These are phyloP conservation scores for Aphidius gifuensis DNA, from an alignment of 1,140 invertebrate species.

Conservation along the genomic window DNA sequence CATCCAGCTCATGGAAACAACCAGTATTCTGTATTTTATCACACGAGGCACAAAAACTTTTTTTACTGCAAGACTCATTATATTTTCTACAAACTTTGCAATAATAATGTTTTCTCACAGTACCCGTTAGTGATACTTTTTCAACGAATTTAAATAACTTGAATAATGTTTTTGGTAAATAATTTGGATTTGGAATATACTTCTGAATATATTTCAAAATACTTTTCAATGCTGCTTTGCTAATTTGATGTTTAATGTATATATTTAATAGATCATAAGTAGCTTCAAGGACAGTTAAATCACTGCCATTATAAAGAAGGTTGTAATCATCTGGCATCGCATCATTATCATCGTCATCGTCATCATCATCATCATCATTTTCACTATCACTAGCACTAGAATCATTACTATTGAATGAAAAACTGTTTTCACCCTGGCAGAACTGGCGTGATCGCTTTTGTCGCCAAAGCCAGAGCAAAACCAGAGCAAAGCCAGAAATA, in stretches of 20 bases:
- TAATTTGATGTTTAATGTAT: conserved; percentile 21
- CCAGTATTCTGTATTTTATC: not conserved
- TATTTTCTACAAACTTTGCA: conserved; percentile 23
- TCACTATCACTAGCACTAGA: too few relatives aligned
- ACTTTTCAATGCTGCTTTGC: conserved; percentile 21
- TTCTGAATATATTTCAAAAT: conserved; percentile 16
- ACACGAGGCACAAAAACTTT: conserved; percentile 17
- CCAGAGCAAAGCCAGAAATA: too few relatives aligned
- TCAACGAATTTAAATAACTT: conserved; percentile 24
- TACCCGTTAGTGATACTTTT: conserved; percentile 17
- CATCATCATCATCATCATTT: too few relatives aligned
- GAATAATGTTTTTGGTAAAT: conserved; percentile 22
- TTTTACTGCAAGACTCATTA: conserved; percentile 4
- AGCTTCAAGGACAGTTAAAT: conserved; percentile 14
- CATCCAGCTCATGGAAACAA: conserved; percentile 7
- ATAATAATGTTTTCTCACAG: conserved; percentile 26
- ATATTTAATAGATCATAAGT: conserved; percentile 22
- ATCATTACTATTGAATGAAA: too few relatives aligned
- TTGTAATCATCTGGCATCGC: too few relatives aligned
- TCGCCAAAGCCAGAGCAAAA: too few relatives aligned
- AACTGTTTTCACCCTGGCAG: too few relatives aligned
- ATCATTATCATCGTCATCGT: too few relatives aligned
- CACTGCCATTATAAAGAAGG: conserved; percentile 10
- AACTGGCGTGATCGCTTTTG: too few relatives aligned
- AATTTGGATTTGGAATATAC: conserved; percentile 20